Conservation (phyloP, 1,140 invertebrate species). For the Drosophila ercepeae region DNA sequence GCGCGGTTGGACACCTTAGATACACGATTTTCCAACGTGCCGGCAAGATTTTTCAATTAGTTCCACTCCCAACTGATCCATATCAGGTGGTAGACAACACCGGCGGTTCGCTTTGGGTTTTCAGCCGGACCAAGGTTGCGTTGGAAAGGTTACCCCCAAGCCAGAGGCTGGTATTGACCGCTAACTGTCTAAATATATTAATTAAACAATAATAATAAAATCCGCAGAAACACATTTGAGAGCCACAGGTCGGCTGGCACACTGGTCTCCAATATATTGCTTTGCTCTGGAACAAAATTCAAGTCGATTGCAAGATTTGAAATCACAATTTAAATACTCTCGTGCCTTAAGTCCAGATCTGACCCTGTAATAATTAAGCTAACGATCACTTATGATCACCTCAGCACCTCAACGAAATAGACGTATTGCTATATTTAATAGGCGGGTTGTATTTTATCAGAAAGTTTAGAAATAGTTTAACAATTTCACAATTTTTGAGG, state of each 20-base stretch:
- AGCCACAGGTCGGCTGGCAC: slow-evolving; percentile 14
- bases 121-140: slow-evolving; percentile 51
- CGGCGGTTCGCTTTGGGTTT: background rate
- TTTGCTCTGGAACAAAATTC: background rate
- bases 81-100: slow-evolving; percentile 55
- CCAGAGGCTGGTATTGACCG: slow-evolving; percentile 59
- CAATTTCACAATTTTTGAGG: background rate
- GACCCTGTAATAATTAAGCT: slow-evolving; percentile 42
- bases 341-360: slow-evolving; percentile 25
- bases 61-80: slow-evolving; percentile 69
- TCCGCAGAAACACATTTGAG: slow-evolving; percentile 19
- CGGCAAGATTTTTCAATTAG: slow-evolving; percentile 67
- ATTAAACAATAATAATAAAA: slow-evolving; percentile 71
- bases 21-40: slow-evolving; percentile 30
- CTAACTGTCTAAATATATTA: slow-evolving; percentile 77
- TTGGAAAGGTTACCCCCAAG: slow-evolving; percentile 58
- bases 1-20: slow-evolving; percentile 16
- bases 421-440: background rate
- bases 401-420: background rate
- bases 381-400: slow-evolving; percentile 10
- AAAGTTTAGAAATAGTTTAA: slow-evolving; percentile 2
- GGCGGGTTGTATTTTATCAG: background rate
- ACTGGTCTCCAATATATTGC: slow-evolving; percentile 22
- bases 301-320: slow-evolving; percentile 8
- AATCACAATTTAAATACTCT: slow-evolving; percentile 35